Conservation (phyloP, 2,888 invertebrate species). For the Xanthia icteritia region DNA sequence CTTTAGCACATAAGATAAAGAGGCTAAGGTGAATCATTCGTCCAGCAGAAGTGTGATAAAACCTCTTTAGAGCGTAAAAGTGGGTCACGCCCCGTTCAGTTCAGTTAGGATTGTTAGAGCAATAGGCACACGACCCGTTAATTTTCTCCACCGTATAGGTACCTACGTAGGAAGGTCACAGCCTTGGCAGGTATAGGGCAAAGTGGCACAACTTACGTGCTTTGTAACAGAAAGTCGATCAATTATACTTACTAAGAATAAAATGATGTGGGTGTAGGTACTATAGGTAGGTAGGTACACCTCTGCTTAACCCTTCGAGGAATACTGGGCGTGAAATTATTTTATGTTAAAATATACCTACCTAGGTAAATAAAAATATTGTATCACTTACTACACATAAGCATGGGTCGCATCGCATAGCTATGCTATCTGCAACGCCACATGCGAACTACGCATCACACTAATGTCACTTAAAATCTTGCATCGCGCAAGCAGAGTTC, state of each 20-base stretch:
- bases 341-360: neutral
- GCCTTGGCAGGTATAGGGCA: conserved; percentile 45
- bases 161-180: conserved; percentile 63
- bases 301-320: too few relatives aligned
- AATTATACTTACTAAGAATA: neutral
- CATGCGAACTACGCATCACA: too few relatives aligned
- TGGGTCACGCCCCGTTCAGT: conserved; percentile 74
- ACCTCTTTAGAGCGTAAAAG: conserved; percentile 72
- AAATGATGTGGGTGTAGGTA: neutral
- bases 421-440: neutral
- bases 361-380: neutral
- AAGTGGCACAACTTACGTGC: neutral
- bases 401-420: neutral
- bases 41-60: conserved; percentile 77
- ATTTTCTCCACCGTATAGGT: conserved; percentile 60
- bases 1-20: conserved; percentile 72
- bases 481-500: too few relatives aligned
- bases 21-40: conserved; percentile 76
- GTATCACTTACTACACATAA: neutral
- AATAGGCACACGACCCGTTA: conserved; percentile 55
- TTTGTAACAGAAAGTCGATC: neutral
- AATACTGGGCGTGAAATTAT: too few relatives aligned
- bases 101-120: conserved; percentile 67
- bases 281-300: too few relatives aligned
- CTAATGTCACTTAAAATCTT: too few relatives aligned